These are phyloP conservation scores for Drosophila melanosoma DNA, from an alignment of 2,888 invertebrate species.

Conservation along the genomic window DNA sequence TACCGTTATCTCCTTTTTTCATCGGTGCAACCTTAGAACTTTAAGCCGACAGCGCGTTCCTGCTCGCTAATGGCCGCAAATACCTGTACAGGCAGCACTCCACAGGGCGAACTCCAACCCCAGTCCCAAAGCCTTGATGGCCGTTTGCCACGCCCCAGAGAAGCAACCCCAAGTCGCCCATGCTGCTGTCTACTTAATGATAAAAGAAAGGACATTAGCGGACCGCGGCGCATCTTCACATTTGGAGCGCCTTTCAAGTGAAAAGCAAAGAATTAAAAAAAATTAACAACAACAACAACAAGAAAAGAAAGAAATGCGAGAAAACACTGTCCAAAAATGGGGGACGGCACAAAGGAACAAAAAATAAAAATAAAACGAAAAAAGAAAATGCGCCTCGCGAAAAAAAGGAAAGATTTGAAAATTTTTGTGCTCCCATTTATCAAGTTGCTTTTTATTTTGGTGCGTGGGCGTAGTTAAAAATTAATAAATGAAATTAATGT, in stretches of 20 bases:
- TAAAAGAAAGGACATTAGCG: slow-evolving; percentile 81
- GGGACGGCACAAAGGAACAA: slow-evolving; percentile 45
- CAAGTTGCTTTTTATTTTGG: slow-evolving; percentile 80
- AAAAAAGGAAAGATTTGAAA: slow-evolving; percentile 70
- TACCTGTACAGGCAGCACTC: slow-evolving; percentile 57
- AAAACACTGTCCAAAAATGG: slow-evolving; percentile 46
- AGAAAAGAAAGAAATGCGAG: slow-evolving; percentile 30
- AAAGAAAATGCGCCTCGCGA: slow-evolving; percentile 69
- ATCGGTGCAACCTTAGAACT: slow-evolving; percentile 63
- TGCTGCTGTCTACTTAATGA: slow-evolving; percentile 78
- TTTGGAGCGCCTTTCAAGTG: slow-evolving; percentile 79
- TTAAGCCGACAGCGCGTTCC: slow-evolving; percentile 71
- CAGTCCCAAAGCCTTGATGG: slow-evolving; percentile 25
- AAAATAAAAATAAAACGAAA: slow-evolving; percentile 33
- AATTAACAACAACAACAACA: slow-evolving; percentile 67
- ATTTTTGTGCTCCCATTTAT: slow-evolving; percentile 71
- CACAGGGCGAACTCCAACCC: neutral
- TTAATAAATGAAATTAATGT: slow-evolving; percentile 84
- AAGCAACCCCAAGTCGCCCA: slow-evolving; percentile 66
- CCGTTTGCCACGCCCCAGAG: slow-evolving; percentile 63
- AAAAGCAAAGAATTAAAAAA: slow-evolving; percentile 80
- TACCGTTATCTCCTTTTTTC: slow-evolving; percentile 53
- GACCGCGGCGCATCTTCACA: slow-evolving; percentile 75
- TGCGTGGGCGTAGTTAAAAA: slow-evolving; percentile 81
- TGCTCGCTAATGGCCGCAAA: slow-evolving; percentile 71